A percentile compares a stretch with the other conserved stretches of the same genome.
These are phyloP conservation scores for Leptoteleia sp. DNA, from an alignment of 1,140 invertebrate species.

Conservation along the genomic window DNA sequence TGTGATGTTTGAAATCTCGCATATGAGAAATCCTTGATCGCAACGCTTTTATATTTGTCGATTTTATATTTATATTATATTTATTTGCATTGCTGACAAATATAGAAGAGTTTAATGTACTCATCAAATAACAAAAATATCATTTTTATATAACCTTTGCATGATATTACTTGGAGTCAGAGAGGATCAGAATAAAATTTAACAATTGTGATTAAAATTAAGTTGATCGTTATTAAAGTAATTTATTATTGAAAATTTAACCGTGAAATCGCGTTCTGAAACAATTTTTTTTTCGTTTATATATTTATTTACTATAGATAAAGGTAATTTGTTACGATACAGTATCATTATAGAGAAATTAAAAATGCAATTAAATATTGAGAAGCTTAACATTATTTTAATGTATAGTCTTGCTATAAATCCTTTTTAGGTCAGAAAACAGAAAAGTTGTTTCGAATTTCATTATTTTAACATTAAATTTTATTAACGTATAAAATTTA, in stretches of 20 bases:
- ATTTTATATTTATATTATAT: not conserved
- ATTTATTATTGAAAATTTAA: conserved; percentile 16
- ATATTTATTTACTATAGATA: no score
- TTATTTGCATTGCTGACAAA: conserved; percentile 13
- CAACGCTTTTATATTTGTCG: conserved; percentile 31
- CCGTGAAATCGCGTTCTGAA: not conserved
- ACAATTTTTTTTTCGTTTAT: not conserved
- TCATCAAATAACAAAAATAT: conserved; percentile 56
- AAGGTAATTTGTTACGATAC: no score
- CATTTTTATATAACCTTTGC: conserved; percentile 60
- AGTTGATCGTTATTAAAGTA: conserved; percentile 24
- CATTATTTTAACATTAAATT: no score
- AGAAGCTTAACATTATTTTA: no score
- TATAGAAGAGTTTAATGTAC: conserved; percentile 41
- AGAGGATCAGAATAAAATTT: conserved; percentile 63
- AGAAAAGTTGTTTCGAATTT: no score
- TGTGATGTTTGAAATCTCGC: conserved; percentile 46
- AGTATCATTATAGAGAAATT: no score
- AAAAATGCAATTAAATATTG: no score
- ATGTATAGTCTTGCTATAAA: no score
- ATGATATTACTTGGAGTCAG: conserved; percentile 60
- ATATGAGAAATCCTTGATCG: conserved; percentile 41
- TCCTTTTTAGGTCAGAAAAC: no score
- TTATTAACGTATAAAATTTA: no score
- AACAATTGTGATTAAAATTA: conserved; percentile 55